phyloP scores from a whole-genome alignment of 2,113 vertebrate species.

The Percina caprodes region DNA sequence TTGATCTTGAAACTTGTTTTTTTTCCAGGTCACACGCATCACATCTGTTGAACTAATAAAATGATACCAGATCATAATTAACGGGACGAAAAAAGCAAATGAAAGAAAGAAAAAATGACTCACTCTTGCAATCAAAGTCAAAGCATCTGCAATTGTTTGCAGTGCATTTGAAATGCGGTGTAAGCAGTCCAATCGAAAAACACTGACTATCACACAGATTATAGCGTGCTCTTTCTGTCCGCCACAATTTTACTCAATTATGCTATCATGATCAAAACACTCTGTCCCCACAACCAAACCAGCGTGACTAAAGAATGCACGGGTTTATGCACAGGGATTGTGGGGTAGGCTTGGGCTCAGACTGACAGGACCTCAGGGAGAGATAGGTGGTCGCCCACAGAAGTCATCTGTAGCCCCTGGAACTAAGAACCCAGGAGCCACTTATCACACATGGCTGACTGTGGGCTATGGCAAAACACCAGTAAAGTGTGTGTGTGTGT shows the following conservation, averaged over 20 bases:
- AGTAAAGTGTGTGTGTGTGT: slow-evolving; percentile 26
- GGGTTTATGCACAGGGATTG: slow-evolving; percentile 64
- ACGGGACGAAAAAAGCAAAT: slow-evolving; percentile 6
- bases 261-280: slow-evolving; percentile 74
- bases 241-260: slow-evolving; percentile 68
- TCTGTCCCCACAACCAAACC: slow-evolving; percentile 60
- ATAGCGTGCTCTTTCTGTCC: slow-evolving; percentile 48
- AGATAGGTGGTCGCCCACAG: slow-evolving; percentile 73
- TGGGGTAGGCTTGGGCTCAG: slow-evolving; percentile 62
- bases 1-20: slow-evolving; percentile 42
- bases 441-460: slow-evolving; percentile 59
- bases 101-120: slow-evolving; percentile 43
- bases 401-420: slow-evolving; percentile 73
- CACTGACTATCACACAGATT: slow-evolving; percentile 55
- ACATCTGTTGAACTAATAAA: slow-evolving; percentile 49
- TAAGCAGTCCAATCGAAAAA: slow-evolving; percentile 61
- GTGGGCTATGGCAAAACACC: slow-evolving; percentile 53
- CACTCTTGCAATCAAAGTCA: slow-evolving; percentile 28
- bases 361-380: slow-evolving; percentile 75
- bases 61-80: slow-evolving; percentile 43
- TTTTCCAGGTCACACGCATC: slow-evolving; percentile 35
- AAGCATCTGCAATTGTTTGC: slow-evolving; percentile 46
- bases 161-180: slow-evolving; percentile 42
- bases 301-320: slow-evolving; percentile 69
- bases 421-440: slow-evolving; percentile 60